These are phyloP conservation scores for Crocidura indochinensis DNA, from an alignment of 2,797 vertebrate genomes.

Conservation along the genomic window DNA sequence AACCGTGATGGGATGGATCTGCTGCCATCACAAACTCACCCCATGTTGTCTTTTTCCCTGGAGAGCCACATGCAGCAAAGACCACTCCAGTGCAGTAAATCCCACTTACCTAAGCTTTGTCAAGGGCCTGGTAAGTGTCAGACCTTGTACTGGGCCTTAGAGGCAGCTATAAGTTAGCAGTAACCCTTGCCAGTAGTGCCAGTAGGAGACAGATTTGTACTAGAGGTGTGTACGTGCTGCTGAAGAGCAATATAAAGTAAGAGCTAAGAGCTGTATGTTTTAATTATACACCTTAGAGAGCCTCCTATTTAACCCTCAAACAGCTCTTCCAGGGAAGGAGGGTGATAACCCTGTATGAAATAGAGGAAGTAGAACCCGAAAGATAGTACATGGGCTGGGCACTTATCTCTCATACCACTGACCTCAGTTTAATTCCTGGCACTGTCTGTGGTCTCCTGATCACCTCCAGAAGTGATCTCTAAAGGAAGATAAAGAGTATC, in stretches of 20 bases:
- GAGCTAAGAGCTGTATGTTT: background rate
- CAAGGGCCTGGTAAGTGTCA: conserved; percentile 23
- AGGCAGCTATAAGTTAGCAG: conserved; percentile 38
- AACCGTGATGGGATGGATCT: background rate
- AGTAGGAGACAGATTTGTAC: background rate
- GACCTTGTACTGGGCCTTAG: background rate
- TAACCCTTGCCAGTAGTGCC: background rate
- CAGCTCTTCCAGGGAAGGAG: background rate
- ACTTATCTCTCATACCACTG: too few species aligned
- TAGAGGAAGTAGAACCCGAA: too few species aligned
- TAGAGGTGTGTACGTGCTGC: background rate
- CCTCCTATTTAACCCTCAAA: background rate
- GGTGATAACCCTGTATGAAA: background rate
- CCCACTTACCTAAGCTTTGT: conserved; percentile 47
- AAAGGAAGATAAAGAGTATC: too few species aligned
- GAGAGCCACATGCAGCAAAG: background rate
- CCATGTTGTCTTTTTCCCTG: background rate
- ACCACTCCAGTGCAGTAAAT: conserved; percentile 36
- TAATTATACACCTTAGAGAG: background rate
- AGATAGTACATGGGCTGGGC: too few species aligned
- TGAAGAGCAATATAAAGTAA: background rate
- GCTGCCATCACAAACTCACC: accelerated
- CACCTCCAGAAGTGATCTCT: too few species aligned
- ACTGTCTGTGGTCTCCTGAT: too few species aligned
- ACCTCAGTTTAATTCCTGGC: too few species aligned